Percentiles rank a stretch among this genome's conserved stretches.
These are phyloP conservation scores for Rallus limicola DNA, from an alignment of 2,113 vertebrate genomes.

Conservation along the genomic window DNA sequence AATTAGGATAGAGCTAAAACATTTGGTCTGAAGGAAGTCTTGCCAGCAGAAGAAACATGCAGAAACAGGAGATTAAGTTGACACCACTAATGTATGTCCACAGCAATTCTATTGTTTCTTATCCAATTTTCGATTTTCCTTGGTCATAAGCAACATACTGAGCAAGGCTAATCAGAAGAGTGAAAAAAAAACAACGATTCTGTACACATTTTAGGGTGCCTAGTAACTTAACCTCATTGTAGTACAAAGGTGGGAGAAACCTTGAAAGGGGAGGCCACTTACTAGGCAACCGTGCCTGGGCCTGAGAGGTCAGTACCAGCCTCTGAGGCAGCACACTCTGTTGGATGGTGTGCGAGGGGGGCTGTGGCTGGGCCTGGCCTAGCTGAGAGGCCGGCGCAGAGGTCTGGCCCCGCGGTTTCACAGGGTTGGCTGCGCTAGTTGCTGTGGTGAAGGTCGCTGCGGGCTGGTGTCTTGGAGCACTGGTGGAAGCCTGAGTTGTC, in stretches of 20 bases:
- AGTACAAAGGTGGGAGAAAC: conserved; percentile 71
- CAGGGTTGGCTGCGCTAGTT: conserved; percentile 82
- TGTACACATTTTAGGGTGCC: conserved; percentile 72
- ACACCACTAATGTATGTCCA: conserved; percentile 75
- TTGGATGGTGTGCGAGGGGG: conserved; percentile 82
- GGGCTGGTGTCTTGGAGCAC: conserved; percentile 85
- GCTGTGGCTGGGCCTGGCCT: conserved; percentile 83
- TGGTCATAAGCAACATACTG: conserved; percentile 57
- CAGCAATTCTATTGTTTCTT: conserved; percentile 73
- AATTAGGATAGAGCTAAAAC: conserved; percentile 69
- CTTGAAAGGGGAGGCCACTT: conserved; percentile 87
- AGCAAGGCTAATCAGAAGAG: conserved; percentile 71
- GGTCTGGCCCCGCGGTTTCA: conserved; percentile 80
- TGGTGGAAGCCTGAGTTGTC: conserved; percentile 85
- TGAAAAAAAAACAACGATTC: conserved; percentile 74
- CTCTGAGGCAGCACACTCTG: conserved; percentile 91
- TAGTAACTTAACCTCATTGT: conserved; percentile 69
- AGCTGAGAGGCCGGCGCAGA: conserved; percentile 74
- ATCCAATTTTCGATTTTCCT: conserved; percentile 70
- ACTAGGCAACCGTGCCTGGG: conserved; percentile 99
- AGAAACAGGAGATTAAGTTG: conserved; percentile 79
- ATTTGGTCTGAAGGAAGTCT: conserved; percentile 66
- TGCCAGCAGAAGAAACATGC: conserved; percentile 81
- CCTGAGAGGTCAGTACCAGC: conserved; percentile 97
- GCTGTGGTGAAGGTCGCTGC: conserved; percentile 80